Evolutionary conservation across 2,797 vertebrate species (phyloP).

Genomic region (Alosa sapidissima): DNA sequence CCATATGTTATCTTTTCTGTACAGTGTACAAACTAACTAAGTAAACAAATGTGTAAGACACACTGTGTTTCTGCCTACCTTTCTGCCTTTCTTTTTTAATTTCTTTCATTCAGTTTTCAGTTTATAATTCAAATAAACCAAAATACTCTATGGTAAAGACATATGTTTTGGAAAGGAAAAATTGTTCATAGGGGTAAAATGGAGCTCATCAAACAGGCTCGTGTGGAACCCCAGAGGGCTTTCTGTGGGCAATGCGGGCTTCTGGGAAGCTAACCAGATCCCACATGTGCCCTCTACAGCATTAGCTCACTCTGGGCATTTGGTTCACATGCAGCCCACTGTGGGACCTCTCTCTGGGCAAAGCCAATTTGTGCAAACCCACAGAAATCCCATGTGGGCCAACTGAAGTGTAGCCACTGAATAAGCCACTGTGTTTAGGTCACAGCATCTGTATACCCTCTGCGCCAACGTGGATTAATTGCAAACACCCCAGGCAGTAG

Average conservation of each 20-base stretch:
- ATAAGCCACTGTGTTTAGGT: background rate
- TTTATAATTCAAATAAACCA: background rate
- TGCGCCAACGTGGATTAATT: background rate
- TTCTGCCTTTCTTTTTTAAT: no score
- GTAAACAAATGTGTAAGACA: no score
- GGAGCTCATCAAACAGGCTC: background rate
- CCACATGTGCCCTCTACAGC: background rate
- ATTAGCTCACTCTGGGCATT: conserved; percentile 7
- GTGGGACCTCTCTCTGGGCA: background rate
- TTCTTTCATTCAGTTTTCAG: background rate
- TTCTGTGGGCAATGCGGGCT: background rate
- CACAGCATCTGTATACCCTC: background rate
- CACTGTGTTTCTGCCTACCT: no score
- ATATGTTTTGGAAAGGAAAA: background rate
- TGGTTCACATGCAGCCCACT: conserved; percentile 1
- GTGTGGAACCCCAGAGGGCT: background rate
- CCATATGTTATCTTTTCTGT: no score
- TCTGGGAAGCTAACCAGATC: background rate
- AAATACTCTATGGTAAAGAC: background rate
- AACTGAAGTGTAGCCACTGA: background rate
- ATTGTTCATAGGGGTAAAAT: background rate
- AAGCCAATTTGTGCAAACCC: background rate
- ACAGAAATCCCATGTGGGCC: conserved; percentile 11
- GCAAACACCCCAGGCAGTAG: background rate
- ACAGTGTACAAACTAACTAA: no score